Evolutionary conservation across 2,888 invertebrate species (phyloP), one percentile per base, ranked within the genome.

Genomic region (Noctua comes): DNA sequence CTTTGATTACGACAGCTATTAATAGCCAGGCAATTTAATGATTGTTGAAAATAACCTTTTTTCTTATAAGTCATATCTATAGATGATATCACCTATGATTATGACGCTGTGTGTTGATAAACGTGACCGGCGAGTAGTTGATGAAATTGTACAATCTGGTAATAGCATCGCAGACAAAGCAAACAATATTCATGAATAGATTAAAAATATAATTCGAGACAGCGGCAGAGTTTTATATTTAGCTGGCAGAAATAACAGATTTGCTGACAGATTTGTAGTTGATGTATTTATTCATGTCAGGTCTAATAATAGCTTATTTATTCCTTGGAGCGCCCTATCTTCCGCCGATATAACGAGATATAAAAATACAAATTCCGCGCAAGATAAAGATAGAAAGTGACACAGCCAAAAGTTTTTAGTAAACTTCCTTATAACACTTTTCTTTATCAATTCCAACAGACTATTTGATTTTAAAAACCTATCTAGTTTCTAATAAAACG

Each of bases 241-340:
- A 80, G 84, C 64, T 68, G 71, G 62, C 83, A 73, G 64, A 73
- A 86, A 86, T 86, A 84, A 73, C 62, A 76, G 54, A 73, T 70
- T 68, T 64, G 68, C 68, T 79, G 79, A 73, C 79, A 73, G 76
- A 83, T 73, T 71, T 76, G 51, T 79, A 68, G 86, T 64, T 84
- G 82, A 85, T 82, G 73, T 73, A 77, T 82, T 64, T 78, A 78
- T 82, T 82, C n/a, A 65, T 78, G 86, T 74, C 51, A 68, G 71
- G 46, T 82, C 78, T 84, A 86, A 48, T 82, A 62, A 85, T 82
- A 84, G 54, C 57, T 71, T 77, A 82, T 82, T 85, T 84, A 82
- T 82, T 78, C 78, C 70, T 78, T 78, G 51, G 71, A 46, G 51
- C 59, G 69, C 59, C 51, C 80, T 85, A 80, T 69, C 76, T 78